Evolutionary conservation across 2,888 invertebrate species (phyloP).

Genomic region (Lacanobia wlatinum): DNA sequence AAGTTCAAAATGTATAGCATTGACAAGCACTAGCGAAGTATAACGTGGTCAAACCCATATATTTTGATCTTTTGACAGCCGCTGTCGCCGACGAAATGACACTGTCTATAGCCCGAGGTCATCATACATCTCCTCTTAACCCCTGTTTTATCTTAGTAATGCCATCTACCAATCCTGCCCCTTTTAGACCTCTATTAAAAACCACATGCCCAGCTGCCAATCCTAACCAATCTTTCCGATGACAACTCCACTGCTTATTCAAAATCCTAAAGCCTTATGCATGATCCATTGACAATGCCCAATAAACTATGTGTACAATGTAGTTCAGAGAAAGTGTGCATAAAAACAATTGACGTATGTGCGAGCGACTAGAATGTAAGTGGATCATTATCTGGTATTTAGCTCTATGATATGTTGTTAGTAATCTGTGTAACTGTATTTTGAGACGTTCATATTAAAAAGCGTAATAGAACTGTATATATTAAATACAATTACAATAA

Average conservation of each 20-base stretch:
- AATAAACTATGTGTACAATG: slow-evolving; percentile 52
- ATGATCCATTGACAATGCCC: slow-evolving; percentile 48
- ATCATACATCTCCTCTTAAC: too few relatives aligned
- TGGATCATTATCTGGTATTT: slow-evolving; percentile 47
- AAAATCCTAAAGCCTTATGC: slow-evolving; percentile 6
- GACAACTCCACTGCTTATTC: background rate
- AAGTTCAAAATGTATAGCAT: too few relatives aligned
- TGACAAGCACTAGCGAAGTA: too few relatives aligned
- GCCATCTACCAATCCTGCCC: too few relatives aligned
- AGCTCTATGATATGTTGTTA: slow-evolving; percentile 21
- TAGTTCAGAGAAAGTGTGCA: slow-evolving; percentile 68
- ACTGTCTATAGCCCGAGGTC: too few relatives aligned
- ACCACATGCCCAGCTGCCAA: background rate
- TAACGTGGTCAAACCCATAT: too few relatives aligned
- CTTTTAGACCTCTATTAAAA: too few relatives aligned
- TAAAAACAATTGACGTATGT: slow-evolving; percentile 62
- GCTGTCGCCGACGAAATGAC: too few relatives aligned
- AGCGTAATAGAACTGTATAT: background rate
- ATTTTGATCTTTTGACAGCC: too few relatives aligned
- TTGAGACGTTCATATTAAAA: slow-evolving; percentile 7
- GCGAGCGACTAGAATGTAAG: slow-evolving; percentile 36
- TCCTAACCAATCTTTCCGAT: slow-evolving; percentile 13
- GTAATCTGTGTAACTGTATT: slow-evolving; percentile 29
- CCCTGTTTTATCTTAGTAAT: too few relatives aligned
- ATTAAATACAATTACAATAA: too few relatives aligned